phyloP scores from a whole-genome alignment of 2,113 vertebrate species.

The Tretioscincus oriximinensis region DNA sequence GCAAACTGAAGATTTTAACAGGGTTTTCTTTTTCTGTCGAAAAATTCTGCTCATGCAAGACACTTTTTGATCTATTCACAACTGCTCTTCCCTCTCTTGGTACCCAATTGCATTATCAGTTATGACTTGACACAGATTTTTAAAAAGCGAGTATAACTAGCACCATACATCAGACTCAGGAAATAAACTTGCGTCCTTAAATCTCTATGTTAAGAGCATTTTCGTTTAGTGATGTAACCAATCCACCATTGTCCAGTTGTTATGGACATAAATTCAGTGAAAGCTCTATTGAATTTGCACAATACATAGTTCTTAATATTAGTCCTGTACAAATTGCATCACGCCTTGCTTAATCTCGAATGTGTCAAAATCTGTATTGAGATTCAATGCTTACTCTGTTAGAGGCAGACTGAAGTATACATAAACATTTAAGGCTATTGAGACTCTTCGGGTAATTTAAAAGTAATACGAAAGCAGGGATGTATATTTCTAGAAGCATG shows the following conservation, averaged over 20 bases:
- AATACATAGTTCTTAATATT: neutral
- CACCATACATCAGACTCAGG: constrained; percentile 49
- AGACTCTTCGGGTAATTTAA: constrained; percentile 15
- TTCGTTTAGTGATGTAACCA: constrained; percentile 12
- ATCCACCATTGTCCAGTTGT: fast-evolving
- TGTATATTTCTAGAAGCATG: constrained; percentile 38
- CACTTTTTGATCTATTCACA: neutral
- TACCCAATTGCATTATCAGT: neutral
- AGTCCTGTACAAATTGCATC: neutral
- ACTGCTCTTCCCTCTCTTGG: neutral
- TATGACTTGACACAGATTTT: neutral
- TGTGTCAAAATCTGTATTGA: neutral
- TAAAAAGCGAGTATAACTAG: constrained; percentile 27
- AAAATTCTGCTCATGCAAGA: neutral
- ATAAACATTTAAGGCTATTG: constrained; percentile 44
- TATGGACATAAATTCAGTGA: neutral
- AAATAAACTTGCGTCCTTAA: constrained; percentile 40
- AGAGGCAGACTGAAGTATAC: neutral
- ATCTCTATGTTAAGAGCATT: constrained; percentile 12
- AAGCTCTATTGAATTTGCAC: neutral
- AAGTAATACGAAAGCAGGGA: constrained; percentile 19
- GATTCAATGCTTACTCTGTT: neutral
- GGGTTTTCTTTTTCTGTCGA: too few relatives aligned
- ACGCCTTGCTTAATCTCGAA: neutral
- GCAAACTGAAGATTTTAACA: neutral